Evolutionary conservation across 2,888 invertebrate species (phyloP).

Genomic region (Pyralis farinalis): DNA sequence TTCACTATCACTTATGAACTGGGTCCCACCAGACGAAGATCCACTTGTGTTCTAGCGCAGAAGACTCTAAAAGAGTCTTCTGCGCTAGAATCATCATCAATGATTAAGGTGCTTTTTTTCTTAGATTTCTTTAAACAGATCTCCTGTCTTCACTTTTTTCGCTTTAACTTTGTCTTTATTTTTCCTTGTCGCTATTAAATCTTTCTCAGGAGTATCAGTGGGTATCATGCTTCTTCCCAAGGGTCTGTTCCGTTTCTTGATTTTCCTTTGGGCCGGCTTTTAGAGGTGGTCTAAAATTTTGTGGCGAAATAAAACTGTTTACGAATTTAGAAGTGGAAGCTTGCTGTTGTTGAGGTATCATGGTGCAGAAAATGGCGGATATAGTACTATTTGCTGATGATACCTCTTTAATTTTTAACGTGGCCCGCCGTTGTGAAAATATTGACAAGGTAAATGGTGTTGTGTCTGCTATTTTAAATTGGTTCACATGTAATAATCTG

Average conservation of each 20-base stretch:
- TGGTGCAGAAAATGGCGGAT: too few species aligned
- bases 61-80: background rate
- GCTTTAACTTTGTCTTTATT: background rate
- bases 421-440: too few species aligned
- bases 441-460: too few species aligned
- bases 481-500: background rate
- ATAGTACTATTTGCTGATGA: too few species aligned
- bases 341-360: too few species aligned
- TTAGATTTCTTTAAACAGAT: background rate
- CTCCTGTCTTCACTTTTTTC: background rate
- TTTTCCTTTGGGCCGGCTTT: background rate
- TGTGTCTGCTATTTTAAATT: too few species aligned
- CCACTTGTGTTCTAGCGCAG: background rate
- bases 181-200: background rate
- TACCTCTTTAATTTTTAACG: too few species aligned
- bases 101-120: background rate
- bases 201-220: too few species aligned
- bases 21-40: background rate
- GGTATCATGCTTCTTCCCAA: too few species aligned
- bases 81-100: background rate
- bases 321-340: too few species aligned
- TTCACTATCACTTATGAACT: background rate
- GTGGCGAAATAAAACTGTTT: background rate
- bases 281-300: background rate
- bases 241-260: too few species aligned